Percentiles rank a stretch among this genome's conserved stretches.
Evolutionary conservation across 2,888 invertebrate species (phyloP).

Genomic region (Prosopocoilus inquinatus): DNA sequence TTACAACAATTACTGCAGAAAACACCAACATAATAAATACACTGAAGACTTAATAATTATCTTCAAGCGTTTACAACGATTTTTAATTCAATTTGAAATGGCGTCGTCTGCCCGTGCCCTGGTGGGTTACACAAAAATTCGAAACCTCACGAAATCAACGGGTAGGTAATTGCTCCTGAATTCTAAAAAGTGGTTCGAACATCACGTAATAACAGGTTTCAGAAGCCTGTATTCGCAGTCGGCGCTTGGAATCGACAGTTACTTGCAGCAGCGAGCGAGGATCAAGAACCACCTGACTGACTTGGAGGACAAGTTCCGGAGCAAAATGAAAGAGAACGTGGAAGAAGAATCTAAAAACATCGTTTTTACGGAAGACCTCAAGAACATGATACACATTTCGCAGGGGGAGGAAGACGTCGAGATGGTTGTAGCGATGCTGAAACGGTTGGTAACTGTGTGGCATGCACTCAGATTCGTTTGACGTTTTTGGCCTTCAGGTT

Average conservation of each 20-base stretch:
- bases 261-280: slow-evolving; percentile 55
- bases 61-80: no score
- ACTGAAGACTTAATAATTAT: no score
- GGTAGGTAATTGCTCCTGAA: no score
- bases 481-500: slow-evolving; percentile 59
- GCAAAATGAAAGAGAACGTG: slow-evolving; percentile 68
- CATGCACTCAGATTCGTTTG: no score
- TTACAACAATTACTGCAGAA: no score
- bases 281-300: slow-evolving; percentile 61
- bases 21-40: no score
- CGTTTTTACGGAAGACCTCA: slow-evolving; percentile 83
- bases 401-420: slow-evolving; percentile 65
- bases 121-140: no score
- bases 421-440: slow-evolving; percentile 66
- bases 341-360: slow-evolving; percentile 56
- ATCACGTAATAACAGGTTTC: no score
- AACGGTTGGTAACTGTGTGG: slow-evolving; percentile 62
- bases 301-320: slow-evolving; percentile 64
- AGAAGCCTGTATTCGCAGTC: slow-evolving; percentile 57
- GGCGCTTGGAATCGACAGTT: slow-evolving; percentile 64
- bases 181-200: no score
- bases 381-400: slow-evolving; percentile 73
- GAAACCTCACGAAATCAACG: no score
- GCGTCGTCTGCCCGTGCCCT: no score
- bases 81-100: no score